Conservation (phyloP, 2,113 vertebrate species). For the Grammomys surdaster region DNA sequence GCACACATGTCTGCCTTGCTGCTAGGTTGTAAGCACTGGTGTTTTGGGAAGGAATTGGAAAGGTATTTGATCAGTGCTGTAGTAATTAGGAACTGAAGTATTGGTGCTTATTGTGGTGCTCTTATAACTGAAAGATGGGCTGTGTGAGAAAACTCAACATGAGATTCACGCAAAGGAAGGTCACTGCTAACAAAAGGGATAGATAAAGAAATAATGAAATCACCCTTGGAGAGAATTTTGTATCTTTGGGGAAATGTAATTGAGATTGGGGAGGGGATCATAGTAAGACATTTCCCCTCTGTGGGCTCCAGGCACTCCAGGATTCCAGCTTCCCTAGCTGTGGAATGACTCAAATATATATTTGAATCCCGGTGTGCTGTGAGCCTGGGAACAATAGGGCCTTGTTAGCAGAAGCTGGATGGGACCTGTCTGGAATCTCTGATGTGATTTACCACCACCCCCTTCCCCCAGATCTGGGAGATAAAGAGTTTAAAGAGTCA, state of each 20-base stretch:
- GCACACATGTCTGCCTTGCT: neutral
- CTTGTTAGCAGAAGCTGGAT: neutral
- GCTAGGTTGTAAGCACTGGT: neutral
- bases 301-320: conserved; percentile 59
- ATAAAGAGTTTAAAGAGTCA: neutral
- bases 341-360: conserved; percentile 70
- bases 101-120: neutral
- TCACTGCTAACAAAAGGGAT: neutral
- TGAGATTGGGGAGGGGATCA: neutral
- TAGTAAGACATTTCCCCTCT: conserved; percentile 24
- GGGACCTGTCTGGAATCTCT: conserved; percentile 7
- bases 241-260: conserved; percentile 58
- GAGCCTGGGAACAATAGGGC: neutral
- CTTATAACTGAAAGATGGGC: neutral
- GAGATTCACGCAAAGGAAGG: conserved; percentile 36
- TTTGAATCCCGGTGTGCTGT: neutral
- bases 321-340: conserved; percentile 42
- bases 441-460: neutral
- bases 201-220: conserved; percentile 60
- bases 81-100: neutral
- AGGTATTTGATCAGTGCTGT: neutral
- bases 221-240: conserved; percentile 52
- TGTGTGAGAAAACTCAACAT: conserved; percentile 26
- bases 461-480: neutral
- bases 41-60: neutral